Percentiles rank a stretch among this genome's conserved stretches.
Conservation (phyloP, 2,113 vertebrate genomes). For the Lipophrys pholis region DNA sequence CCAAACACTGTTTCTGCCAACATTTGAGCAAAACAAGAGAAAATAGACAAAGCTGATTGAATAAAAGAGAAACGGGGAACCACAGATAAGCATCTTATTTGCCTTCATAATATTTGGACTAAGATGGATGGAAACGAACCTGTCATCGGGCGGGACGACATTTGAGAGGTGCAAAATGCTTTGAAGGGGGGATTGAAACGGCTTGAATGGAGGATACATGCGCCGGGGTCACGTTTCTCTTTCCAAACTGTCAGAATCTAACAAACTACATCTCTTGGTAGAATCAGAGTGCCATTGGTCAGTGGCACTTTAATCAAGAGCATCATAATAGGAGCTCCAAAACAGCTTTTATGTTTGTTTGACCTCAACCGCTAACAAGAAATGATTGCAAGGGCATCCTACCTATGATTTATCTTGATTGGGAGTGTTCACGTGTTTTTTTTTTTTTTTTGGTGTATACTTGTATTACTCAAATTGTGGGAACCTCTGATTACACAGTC, state of each 20-base stretch:
- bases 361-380: constrained; percentile 28
- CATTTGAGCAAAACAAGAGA: constrained; percentile 41
- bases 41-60: constrained; percentile 57
- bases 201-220: constrained; percentile 1
- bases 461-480: no score
- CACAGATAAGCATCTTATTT: constrained; percentile 57
- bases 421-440: neutral
- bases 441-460: no score
- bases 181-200: constrained; percentile 19
- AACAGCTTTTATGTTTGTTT: constrained; percentile 14
- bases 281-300: constrained; percentile 31
- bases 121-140: constrained; percentile 51
- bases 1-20: constrained; percentile 38
- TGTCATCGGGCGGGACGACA: constrained; percentile 24
- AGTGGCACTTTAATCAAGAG: constrained; percentile 21
- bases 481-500: no score
- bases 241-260: neutral
- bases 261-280: neutral
- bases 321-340: neutral
- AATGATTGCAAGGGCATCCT: constrained; percentile 18
- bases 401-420: constrained; percentile 7
- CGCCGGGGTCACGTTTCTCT: neutral
- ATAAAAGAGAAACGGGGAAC: constrained; percentile 35
- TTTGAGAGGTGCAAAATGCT: neutral
- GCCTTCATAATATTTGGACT: constrained; percentile 52